Percentiles rank a stretch among this genome's conserved stretches.
phyloP scores from a whole-genome alignment of 1,140 invertebrate species.

The Aculops lycopersici region DNA sequence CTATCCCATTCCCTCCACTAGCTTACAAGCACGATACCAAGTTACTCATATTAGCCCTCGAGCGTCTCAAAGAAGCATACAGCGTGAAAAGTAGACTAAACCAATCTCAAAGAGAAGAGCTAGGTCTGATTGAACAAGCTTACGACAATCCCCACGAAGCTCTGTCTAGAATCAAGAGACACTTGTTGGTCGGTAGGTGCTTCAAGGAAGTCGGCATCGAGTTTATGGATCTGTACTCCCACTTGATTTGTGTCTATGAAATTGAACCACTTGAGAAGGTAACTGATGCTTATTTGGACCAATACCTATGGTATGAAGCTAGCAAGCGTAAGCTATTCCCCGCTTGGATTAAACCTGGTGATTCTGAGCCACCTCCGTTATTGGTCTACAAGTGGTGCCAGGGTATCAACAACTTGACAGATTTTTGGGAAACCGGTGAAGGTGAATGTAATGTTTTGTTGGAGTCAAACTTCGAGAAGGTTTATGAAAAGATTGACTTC shows the following conservation, averaged over 20 bases:
- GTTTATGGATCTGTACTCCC: slow-evolving; percentile 98
- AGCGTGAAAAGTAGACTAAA: slow-evolving; percentile 88
- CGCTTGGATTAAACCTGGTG: slow-evolving; percentile 93
- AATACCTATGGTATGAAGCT: slow-evolving; percentile 98
- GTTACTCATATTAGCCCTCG: slow-evolving; percentile 72
- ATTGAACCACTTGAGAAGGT: slow-evolving; percentile 97
- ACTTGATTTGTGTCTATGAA: slow-evolving; percentile 92
- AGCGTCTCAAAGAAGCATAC: slow-evolving; percentile 91
- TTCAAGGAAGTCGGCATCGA: slow-evolving; percentile 98
- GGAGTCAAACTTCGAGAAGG: slow-evolving; percentile 88
- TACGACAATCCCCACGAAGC: slow-evolving; percentile 99
- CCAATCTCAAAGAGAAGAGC: slow-evolving; percentile 90
- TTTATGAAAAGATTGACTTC: slow-evolving; percentile 97
- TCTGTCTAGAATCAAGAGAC: slow-evolving; percentile 90
- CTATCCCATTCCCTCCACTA: slow-evolving; percentile 90
- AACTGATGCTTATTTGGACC: slow-evolving; percentile 96
- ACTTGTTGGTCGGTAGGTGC: slow-evolving; percentile 79
- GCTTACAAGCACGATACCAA: slow-evolving; percentile 99
- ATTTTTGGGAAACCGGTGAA: slow-evolving; percentile 92
- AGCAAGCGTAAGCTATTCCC: slow-evolving; percentile 87
- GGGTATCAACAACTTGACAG: slow-evolving; percentile 86
- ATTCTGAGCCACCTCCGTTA: slow-evolving; percentile 85
- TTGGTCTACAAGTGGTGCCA: slow-evolving; percentile 99
- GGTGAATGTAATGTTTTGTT: slow-evolving; percentile 92
- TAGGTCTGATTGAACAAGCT: slow-evolving; percentile 93